phyloP scores from a whole-genome alignment of 2,888 invertebrate species.

The Nomada ruficornis region DNA sequence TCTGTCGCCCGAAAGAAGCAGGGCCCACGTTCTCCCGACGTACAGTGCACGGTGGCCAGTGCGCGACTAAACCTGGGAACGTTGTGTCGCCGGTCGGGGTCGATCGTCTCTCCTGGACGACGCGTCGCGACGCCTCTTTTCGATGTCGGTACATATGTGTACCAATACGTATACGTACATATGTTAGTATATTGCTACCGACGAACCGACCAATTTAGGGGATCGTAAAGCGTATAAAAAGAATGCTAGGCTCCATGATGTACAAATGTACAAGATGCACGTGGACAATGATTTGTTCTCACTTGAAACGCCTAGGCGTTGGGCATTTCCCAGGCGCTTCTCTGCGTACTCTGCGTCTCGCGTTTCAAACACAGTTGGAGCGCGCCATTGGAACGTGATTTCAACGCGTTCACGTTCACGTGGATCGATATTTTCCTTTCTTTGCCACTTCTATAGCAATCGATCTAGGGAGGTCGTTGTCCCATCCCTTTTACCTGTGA shows the following conservation, averaged over 20 bases:
- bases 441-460: too few relatives aligned
- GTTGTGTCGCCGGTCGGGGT: constrained; percentile 23
- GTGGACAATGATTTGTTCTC: constrained; percentile 14
- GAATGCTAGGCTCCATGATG: not conserved
- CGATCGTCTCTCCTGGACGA: constrained; percentile 8
- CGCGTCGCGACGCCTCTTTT: constrained; percentile 15
- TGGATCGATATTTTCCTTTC: too few relatives aligned
- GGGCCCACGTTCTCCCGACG: constrained; percentile 35
- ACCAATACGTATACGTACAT: too few relatives aligned
- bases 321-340: not conserved
- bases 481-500: too few relatives aligned
- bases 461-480: too few relatives aligned
- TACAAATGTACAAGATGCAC: not conserved
- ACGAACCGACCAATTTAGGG: constrained; percentile 42
- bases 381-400: too few relatives aligned
- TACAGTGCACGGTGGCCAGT: constrained; percentile 66
- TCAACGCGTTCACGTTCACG: too few relatives aligned
- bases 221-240: constrained; percentile 30
- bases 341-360: too few relatives aligned
- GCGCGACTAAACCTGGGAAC: constrained; percentile 67
- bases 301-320: not conserved
- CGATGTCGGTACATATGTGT: not conserved
- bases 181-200: not conserved
- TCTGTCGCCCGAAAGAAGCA: not conserved
- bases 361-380: too few relatives aligned